Percentiles rank a stretch among this genome's conserved stretches.
phyloP scores from a whole-genome alignment of 2,888 invertebrate genomes.

The Caenorhabditis becei region DNA sequence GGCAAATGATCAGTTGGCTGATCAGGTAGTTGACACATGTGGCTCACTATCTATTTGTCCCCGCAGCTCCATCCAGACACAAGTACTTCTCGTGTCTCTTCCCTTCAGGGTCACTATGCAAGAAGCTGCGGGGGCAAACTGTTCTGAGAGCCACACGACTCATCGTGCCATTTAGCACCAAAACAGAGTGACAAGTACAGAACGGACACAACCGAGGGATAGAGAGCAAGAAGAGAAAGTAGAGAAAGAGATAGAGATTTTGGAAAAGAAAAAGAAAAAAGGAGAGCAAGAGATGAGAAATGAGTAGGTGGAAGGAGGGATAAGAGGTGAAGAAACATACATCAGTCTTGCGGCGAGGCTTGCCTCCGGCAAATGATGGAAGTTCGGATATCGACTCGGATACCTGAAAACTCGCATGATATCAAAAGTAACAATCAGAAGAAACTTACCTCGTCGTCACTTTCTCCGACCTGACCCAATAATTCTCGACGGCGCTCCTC shows the following conservation, averaged over 20 bases:
- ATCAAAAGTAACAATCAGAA: neutral
- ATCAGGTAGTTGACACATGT: constrained; percentile 60
- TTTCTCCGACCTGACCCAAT: constrained; percentile 71
- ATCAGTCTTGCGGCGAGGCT: constrained; percentile 61
- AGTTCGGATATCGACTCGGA: constrained; percentile 81
- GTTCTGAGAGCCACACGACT: neutral
- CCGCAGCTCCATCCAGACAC: constrained; percentile 18
- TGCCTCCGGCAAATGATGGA: constrained; percentile 76
- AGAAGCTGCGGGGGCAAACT: constrained; percentile 41
- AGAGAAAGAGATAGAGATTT: constrained; percentile 24
- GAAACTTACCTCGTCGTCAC: constrained; percentile 62
- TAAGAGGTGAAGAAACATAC: constrained; percentile 49
- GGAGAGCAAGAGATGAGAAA: constrained; percentile 24
- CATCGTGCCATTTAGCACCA: constrained; percentile 17
- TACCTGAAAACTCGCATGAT: constrained; percentile 60
- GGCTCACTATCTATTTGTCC: constrained; percentile 59
- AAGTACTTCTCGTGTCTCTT: constrained; percentile 14
- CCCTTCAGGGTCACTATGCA: constrained; percentile 43
- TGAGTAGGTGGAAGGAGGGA: constrained; percentile 40
- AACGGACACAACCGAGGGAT: constrained; percentile 14
- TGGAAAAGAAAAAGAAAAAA: constrained; percentile 23
- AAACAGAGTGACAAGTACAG: constrained; percentile 38
- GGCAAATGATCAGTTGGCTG: constrained; percentile 50
- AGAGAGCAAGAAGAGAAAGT: constrained; percentile 13
- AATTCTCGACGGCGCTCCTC: constrained; percentile 78